Percentiles rank a stretch among this genome's conserved stretches.
Conservation (phyloP, 2,888 invertebrate species). For the Mechanitis messenoides region DNA sequence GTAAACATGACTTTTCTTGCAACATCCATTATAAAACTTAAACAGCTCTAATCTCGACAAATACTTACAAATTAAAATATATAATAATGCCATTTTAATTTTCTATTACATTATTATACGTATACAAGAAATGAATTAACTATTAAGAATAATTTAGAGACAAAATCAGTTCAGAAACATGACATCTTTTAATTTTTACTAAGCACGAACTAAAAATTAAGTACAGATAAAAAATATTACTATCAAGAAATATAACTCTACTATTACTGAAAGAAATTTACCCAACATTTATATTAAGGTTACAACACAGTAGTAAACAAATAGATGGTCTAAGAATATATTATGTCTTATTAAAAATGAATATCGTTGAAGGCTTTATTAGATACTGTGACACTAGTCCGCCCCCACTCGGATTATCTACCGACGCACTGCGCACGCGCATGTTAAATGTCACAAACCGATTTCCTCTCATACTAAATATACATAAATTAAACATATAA, state of each 20-base stretch:
- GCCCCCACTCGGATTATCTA: slow-evolving; percentile 28
- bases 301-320: no score
- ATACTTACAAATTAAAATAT: no score
- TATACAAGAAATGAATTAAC: not conserved
- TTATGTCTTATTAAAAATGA: slow-evolving; percentile 26
- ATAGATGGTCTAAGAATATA: slow-evolving; percentile 9
- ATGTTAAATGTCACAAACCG: slow-evolving; percentile 33
- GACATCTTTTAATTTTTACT: slow-evolving; percentile 40
- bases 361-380: slow-evolving; percentile 38
- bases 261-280: no score
- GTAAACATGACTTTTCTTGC: slow-evolving; percentile 29
- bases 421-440: slow-evolving; percentile 33
- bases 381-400: slow-evolving; percentile 39
- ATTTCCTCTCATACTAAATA: not conserved
- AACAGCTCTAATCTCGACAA: no score
- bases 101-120: no score
- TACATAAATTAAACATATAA: no score
- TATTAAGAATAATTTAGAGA: not conserved
- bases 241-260: slow-evolving; percentile 11
- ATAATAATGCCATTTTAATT: no score
- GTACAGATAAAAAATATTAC: slow-evolving; percentile 30
- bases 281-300: no score
- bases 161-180: slow-evolving; percentile 21
- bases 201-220: slow-evolving; percentile 35
- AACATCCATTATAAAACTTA: no score